Evolutionary conservation across 2,113 vertebrate species (phyloP).

Genomic region (Thamnaconus septentrionalis): DNA sequence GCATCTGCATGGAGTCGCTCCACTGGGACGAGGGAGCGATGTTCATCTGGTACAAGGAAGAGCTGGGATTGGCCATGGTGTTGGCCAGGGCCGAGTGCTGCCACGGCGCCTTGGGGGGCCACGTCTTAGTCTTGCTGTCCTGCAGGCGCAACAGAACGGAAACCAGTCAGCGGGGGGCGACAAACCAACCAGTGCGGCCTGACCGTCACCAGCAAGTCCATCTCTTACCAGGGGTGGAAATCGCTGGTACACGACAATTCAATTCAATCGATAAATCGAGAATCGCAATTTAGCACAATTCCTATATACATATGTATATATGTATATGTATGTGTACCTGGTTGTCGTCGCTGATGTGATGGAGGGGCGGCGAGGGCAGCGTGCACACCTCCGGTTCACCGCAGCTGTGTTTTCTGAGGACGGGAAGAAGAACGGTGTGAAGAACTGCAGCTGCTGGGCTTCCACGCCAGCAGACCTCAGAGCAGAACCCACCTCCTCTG

Average conservation of each 20-base stretch:
- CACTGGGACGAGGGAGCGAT: conserved; percentile 89
- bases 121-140: conserved; percentile 99
- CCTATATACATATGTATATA: no score
- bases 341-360: conserved; percentile 85
- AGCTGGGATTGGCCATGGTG: conserved; percentile 85
- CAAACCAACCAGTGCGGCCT: no score
- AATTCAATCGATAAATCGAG: no score
- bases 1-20: conserved; percentile 93
- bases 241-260: no score
- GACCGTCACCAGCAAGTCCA: no score
- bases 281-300: no score
- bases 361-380: conserved; percentile 88
- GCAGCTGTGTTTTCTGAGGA: conserved; percentile 92
- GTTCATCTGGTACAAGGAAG: conserved; percentile 88
- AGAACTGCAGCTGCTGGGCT: not conserved
- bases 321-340: conserved; percentile 71
- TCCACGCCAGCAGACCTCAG: not conserved
- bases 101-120: conserved; percentile 98
- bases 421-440: conserved; percentile 1
- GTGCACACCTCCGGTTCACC: conserved; percentile 91
- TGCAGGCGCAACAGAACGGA: conserved; percentile 53
- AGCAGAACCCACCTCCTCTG: conserved; percentile 84
- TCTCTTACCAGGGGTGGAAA: no score
- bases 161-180: not conserved
- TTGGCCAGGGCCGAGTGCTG: conserved; percentile 84